Conservation (phyloP, 2,888 invertebrate species). For the Nemapogon koenigi region DNA sequence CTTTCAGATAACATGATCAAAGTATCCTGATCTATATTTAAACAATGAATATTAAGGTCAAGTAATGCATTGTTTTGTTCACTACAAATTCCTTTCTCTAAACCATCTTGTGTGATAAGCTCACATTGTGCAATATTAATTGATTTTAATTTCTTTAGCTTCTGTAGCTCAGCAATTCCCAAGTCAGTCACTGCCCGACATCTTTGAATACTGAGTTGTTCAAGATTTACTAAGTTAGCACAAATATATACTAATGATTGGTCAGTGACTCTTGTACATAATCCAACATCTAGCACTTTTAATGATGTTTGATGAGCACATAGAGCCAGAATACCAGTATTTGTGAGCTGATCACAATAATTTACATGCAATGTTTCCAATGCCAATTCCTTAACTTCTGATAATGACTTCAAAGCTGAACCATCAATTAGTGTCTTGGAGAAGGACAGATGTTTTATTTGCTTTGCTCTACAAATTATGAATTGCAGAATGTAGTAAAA, state of each 20-base stretch:
- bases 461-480: constrained; percentile 54
- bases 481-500: constrained; percentile 70
- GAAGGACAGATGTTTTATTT: constrained; percentile 67
- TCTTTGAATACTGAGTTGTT: constrained; percentile 66
- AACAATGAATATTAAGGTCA: constrained; percentile 62
- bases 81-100: constrained; percentile 66
- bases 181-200: constrained; percentile 70
- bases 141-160: constrained; percentile 58
- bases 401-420: constrained; percentile 60
- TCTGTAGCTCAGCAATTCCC: constrained; percentile 60
- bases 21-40: constrained; percentile 68
- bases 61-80: constrained; percentile 49
- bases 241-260: constrained; percentile 67
- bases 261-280: constrained; percentile 71
- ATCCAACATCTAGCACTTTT: constrained; percentile 67
- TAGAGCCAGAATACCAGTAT: constrained; percentile 61
- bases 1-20: constrained; percentile 66
- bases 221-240: constrained; percentile 61
- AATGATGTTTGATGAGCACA: constrained; percentile 62
- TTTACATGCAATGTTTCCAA: constrained; percentile 59
- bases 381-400: constrained; percentile 53
- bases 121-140: constrained; percentile 75
- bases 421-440: constrained; percentile 74
- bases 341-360: constrained; percentile 69
- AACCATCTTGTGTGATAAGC: constrained; percentile 66